These are phyloP conservation scores for Drosophila rufa DNA, from an alignment of 1,140 invertebrate genomes.

Conservation along the genomic window DNA sequence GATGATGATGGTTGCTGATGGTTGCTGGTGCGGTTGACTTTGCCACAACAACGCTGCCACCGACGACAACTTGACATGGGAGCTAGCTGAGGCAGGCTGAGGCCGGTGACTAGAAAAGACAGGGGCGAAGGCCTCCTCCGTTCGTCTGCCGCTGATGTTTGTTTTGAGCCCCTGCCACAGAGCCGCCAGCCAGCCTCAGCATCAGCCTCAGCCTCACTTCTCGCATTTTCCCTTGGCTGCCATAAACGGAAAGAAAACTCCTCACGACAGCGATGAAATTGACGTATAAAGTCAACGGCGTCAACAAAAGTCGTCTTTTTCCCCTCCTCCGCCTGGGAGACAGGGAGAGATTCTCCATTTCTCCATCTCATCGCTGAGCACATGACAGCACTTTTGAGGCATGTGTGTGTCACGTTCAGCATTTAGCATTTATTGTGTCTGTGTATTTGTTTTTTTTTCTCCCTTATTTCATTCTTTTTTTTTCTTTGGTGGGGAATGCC, in stretches of 20 bases:
- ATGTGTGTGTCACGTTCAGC: constrained; percentile 73
- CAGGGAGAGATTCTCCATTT: constrained; percentile 2
- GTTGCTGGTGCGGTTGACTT: constrained; percentile 56
- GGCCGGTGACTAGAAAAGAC: constrained; percentile 72
- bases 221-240: constrained; percentile 45
- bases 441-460: constrained; percentile 35
- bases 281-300: constrained; percentile 79
- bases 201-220: background rate
- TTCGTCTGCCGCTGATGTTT: constrained; percentile 69
- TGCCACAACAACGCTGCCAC: constrained; percentile 41
- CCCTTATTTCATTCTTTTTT: background rate
- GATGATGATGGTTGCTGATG: constrained; percentile 15
- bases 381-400: constrained; percentile 71
- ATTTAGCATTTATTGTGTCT: constrained; percentile 78
- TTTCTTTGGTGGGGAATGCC: constrained; percentile 10
- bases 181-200: background rate
- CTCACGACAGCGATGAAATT: constrained; percentile 65
- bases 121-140: constrained; percentile 61
- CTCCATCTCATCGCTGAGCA: constrained; percentile 39
- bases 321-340: background rate
- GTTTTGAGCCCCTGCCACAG: constrained; percentile 38
- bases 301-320: constrained; percentile 58
- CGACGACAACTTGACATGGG: constrained; percentile 76
- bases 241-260: constrained; percentile 72
- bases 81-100: constrained; percentile 16